A percentile compares a stretch with the other conserved stretches of the same genome.
phyloP scores from a whole-genome alignment of 2,797 vertebrate genomes.

The Hipposideros larvatus region DNA sequence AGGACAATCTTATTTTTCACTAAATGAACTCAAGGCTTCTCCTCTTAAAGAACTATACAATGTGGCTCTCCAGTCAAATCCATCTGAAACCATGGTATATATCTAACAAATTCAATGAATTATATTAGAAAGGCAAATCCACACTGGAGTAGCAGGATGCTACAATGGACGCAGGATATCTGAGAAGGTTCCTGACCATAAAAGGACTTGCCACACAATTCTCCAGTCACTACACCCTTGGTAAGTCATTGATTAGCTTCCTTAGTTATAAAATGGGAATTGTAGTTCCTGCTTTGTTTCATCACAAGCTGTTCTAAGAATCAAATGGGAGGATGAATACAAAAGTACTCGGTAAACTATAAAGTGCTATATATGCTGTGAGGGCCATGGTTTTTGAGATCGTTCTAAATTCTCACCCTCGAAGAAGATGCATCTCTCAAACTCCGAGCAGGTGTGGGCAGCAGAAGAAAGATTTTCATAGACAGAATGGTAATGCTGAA shows the following conservation, averaged over 20 bases:
- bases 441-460: not conserved
- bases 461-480: not conserved
- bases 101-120: slow-evolving; percentile 21
- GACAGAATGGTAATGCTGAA: not conserved
- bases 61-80: not conserved
- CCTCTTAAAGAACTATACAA: not conserved
- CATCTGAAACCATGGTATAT: not conserved
- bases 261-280: not conserved
- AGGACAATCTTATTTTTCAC: slow-evolving; percentile 38
- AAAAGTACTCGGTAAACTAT: not conserved
- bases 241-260: not conserved
- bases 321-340: not conserved
- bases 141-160: not conserved
- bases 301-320: not conserved
- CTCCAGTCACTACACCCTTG: not conserved
- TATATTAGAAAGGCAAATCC: not conserved
- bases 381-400: not conserved
- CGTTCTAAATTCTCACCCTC: not conserved
- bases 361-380: not conserved
- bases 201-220: not conserved
- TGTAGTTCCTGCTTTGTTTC: not conserved
- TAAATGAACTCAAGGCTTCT: slow-evolving; percentile 44
- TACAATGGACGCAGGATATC: not conserved
- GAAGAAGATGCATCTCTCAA: not conserved
- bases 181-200: not conserved